Conservation (phyloP, 2,888 invertebrate species). For the Icerya purchasi region DNA sequence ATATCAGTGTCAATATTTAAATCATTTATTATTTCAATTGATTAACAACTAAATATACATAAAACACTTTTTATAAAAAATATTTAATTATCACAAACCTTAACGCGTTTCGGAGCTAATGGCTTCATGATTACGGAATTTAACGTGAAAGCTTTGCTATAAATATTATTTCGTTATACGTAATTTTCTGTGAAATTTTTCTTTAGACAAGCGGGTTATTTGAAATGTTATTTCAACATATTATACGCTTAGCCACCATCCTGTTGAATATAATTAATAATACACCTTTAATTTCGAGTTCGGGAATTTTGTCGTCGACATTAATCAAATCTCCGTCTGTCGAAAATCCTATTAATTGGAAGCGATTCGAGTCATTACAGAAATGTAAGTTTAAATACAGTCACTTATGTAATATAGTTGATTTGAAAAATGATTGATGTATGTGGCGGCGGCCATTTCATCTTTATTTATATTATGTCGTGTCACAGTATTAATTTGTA, state of each 20-base stretch:
- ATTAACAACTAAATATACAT: background rate
- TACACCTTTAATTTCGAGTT: background rate
- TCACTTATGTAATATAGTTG: too few species aligned
- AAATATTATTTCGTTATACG: background rate
- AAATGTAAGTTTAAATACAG: too few species aligned
- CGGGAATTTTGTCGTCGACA: background rate
- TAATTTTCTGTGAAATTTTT: background rate
- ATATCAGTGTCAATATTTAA: too few species aligned
- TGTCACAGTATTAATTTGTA: too few species aligned
- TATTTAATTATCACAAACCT: too few species aligned
- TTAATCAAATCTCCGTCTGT: background rate
- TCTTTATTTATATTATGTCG: too few species aligned
- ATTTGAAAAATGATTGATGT: too few species aligned
- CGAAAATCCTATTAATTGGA: background rate
- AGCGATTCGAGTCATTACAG: background rate
- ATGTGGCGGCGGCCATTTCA: too few species aligned
- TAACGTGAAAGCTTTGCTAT: too few species aligned
- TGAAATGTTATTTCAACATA: constrained; percentile 15
- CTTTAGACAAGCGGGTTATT: constrained; percentile 4
- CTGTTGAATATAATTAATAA: background rate
- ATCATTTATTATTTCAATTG: too few species aligned
- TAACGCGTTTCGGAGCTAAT: too few species aligned
- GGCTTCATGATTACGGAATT: too few species aligned
- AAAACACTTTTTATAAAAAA: background rate
- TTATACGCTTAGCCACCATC: constrained; percentile 13